phyloP scores from a whole-genome alignment of 2,113 vertebrate genomes.

The Coreoperca whiteheadi region DNA sequence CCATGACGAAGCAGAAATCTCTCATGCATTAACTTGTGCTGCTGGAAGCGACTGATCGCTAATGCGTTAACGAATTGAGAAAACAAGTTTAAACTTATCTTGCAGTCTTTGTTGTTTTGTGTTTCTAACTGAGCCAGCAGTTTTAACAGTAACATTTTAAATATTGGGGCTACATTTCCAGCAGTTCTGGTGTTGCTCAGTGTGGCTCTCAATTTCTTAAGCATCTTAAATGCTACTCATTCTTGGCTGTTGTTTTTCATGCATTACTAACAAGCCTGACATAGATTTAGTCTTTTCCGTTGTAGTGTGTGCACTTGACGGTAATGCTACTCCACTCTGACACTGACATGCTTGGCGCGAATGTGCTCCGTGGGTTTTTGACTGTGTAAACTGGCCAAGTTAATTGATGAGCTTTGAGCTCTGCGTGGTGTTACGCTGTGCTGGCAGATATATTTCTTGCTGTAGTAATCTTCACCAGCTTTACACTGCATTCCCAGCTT shows the following conservation, averaged over 20 bases:
- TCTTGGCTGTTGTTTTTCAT: neutral
- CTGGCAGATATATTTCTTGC: neutral
- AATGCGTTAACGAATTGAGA: neutral
- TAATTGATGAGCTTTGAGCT: neutral
- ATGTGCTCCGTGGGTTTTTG: neutral
- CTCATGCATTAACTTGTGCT: neutral
- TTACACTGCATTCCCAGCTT: constrained; percentile 1
- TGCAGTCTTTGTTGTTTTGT: neutral
- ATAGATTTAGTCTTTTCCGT: neutral
- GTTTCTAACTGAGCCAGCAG: neutral
- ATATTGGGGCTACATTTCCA: neutral
- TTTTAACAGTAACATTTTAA: neutral
- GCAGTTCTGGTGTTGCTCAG: neutral
- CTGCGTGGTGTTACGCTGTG: neutral
- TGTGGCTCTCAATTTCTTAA: neutral
- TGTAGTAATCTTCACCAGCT: constrained; percentile 4
- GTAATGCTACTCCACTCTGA: no score
- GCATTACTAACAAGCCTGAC: constrained; percentile 12
- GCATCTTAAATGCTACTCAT: neutral
- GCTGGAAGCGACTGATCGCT: constrained; percentile 2
- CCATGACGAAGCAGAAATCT: neutral
- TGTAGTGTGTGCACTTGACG: neutral
- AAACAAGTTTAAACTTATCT: neutral
- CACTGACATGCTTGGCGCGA: neutral
- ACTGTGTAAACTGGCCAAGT: neutral